Base-by-base conservation (phyloP, 2,797 vertebrate species). In the Vultur gryphus region DNA sequence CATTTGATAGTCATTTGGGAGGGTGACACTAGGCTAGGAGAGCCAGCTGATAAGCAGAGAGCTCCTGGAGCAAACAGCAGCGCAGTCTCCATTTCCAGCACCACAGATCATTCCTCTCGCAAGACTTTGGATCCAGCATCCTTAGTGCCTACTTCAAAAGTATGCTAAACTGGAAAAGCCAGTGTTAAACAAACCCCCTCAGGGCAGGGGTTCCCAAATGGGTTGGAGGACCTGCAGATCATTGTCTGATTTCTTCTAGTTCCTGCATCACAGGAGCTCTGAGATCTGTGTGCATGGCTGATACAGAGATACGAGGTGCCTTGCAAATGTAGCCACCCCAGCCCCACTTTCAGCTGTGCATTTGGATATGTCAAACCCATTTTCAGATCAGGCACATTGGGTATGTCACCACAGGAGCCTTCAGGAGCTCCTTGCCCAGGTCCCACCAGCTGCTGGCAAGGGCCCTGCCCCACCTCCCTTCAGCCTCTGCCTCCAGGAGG, bases 331-430 rank as follows among this genome's bases (percentile, higher is more conserved):
- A 4, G 29, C 11, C n/a, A 21, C 37, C 54, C n/a, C 79, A 29
- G 1, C 3, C 15, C 37, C 65, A 3, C 15, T 11, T 8, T 35
- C 62, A 37, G 37, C 57, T 4, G 20, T 0, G 6, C 7, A 1
- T 28, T 6, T 7, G 43, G 24, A 3, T 0, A 7, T 3, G 13
- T 37, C 82, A 18, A 58, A 51, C 26, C 10, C 49, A 4, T 37
- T 87, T 69, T 18, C 33, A 35, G 16, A 14, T 6, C 25, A 23
- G 8, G 8, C 4, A 33, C 26, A 0, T 0, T 2, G 43, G 3
- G 3, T 29, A 11, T 2, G 11, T 4, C 67, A 29, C 58, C 79
- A 9, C 8, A 3, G 57, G 52, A 84, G 57, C 70, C 58, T n/a
- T 28, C 1, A 24, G 78, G 35, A 84, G 31, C 72, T 91, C 66